phyloP scores from a whole-genome alignment of 1,140 invertebrate species.

The Probaryconus sp. region DNA sequence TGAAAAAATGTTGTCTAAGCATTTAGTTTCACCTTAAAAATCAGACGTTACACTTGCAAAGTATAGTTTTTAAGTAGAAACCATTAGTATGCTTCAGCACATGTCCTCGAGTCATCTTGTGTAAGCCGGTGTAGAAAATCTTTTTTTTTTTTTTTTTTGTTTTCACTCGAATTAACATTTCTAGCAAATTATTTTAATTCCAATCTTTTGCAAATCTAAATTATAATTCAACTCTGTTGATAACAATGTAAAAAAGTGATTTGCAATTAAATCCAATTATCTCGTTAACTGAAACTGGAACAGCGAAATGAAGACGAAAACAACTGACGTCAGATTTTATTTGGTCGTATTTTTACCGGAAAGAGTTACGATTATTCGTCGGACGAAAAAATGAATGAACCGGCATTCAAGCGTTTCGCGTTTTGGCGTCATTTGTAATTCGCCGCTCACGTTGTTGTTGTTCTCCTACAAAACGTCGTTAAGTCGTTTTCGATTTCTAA shows the following conservation, averaged over 20 bases:
- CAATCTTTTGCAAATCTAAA: no score
- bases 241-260: no score
- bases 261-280: no score
- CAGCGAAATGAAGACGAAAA: no score
- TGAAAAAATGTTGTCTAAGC: slow-evolving; percentile 43
- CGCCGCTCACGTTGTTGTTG: slow-evolving; percentile 34
- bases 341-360: no score
- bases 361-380: background rate
- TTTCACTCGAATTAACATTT: no score
- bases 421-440: slow-evolving; percentile 51
- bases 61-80: slow-evolving; percentile 8
- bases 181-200: no score
- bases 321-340: no score
- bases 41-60: slow-evolving; percentile 15
- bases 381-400: slow-evolving; percentile 29
- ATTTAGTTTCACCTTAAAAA: slow-evolving; percentile 46
- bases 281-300: no score
- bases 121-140: slow-evolving; percentile 16
- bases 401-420: slow-evolving; percentile 7
- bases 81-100: background rate
- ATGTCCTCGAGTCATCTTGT: background rate
- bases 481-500: slow-evolving; percentile 56
- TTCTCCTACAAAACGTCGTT: slow-evolving; percentile 32
- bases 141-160: no score
- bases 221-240: no score